Conservation (phyloP, 2,888 invertebrate species). For the Resseliella maxima region DNA sequence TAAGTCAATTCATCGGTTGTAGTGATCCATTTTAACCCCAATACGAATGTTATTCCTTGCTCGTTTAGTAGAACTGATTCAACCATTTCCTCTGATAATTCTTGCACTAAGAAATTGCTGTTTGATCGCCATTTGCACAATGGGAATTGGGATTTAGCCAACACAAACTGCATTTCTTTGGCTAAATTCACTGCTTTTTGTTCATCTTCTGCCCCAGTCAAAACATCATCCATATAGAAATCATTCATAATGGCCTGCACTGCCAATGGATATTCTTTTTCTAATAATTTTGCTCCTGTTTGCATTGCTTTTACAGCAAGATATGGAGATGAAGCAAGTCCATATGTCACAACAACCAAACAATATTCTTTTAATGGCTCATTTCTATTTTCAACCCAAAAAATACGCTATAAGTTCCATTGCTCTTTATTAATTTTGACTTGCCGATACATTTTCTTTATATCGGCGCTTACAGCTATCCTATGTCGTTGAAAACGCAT, state of each 20-base stretch:
- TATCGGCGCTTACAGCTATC: constrained; percentile 60
- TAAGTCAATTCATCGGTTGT: too few species aligned
- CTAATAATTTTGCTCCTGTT: constrained; percentile 58
- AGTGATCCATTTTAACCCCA: constrained; percentile 25
- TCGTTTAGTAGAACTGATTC: neutral
- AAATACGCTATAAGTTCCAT: constrained; percentile 58
- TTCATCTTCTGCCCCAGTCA: constrained; percentile 58
- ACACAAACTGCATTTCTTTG: constrained; percentile 57
- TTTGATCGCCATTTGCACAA: constrained; percentile 59
- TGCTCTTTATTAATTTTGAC: constrained; percentile 57
- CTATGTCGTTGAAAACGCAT: constrained; percentile 55
- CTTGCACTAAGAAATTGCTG: constrained; percentile 42
- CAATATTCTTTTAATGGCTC: constrained; percentile 59
- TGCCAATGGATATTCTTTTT: constrained; percentile 58
- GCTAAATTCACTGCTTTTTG: constrained; percentile 58
- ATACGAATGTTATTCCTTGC: neutral
- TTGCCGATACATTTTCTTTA: constrained; percentile 59
- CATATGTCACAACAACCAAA: constrained; percentile 60
- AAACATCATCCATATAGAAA: constrained; percentile 60
- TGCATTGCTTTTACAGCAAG: constrained; percentile 59
- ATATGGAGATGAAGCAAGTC: constrained; percentile 60
- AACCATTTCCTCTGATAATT: too few species aligned
- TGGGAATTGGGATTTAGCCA: constrained; percentile 57
- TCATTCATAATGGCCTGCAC: constrained; percentile 57
- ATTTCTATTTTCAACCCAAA: constrained; percentile 59